Conservation (phyloP, 1,140 invertebrate species). For the Drosophila persimilis region DNA sequence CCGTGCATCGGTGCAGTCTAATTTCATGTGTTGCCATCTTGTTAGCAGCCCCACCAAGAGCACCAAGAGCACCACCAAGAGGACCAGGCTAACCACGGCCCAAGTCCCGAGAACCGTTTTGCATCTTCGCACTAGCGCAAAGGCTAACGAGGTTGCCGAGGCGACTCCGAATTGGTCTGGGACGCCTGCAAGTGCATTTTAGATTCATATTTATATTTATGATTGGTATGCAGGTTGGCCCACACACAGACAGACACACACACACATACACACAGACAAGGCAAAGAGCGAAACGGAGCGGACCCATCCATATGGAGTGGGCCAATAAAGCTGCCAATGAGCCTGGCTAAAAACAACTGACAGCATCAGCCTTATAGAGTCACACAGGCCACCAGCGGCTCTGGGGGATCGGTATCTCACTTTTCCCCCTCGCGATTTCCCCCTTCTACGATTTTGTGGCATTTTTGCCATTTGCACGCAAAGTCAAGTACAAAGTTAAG, state of each 20-base stretch:
- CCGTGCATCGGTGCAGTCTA: slow-evolving; percentile 79
- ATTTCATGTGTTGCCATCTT: slow-evolving; percentile 80
- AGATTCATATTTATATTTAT: slow-evolving; percentile 79
- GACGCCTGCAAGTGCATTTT: slow-evolving; percentile 56
- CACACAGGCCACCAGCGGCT: slow-evolving; percentile 60
- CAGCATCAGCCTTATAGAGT: slow-evolving; percentile 73
- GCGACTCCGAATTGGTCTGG: not conserved
- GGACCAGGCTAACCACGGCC: slow-evolving; percentile 5
- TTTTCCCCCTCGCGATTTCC: slow-evolving; percentile 7
- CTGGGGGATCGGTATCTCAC: slow-evolving; percentile 33
- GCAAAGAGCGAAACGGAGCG: no score
- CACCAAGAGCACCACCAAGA: slow-evolving; percentile 33
- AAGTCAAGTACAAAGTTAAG: slow-evolving; percentile 24
- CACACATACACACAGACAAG: slow-evolving; percentile 1
- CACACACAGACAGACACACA: slow-evolving; percentile 42
- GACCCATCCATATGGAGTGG: slow-evolving; percentile 2
- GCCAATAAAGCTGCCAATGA: slow-evolving; percentile 77
- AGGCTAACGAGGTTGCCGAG: slow-evolving; percentile 57
- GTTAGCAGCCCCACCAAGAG: slow-evolving; percentile 54
- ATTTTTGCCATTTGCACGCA: slow-evolving; percentile 75
- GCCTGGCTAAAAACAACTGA: slow-evolving; percentile 69
- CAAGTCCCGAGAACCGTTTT: slow-evolving; percentile 56
- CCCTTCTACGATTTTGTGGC: slow-evolving; percentile 4
- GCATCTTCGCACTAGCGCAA: slow-evolving; percentile 67
- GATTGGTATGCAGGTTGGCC: slow-evolving; percentile 64